phyloP scores from a whole-genome alignment of 2,113 vertebrate species.

The Mustelus asterias region DNA sequence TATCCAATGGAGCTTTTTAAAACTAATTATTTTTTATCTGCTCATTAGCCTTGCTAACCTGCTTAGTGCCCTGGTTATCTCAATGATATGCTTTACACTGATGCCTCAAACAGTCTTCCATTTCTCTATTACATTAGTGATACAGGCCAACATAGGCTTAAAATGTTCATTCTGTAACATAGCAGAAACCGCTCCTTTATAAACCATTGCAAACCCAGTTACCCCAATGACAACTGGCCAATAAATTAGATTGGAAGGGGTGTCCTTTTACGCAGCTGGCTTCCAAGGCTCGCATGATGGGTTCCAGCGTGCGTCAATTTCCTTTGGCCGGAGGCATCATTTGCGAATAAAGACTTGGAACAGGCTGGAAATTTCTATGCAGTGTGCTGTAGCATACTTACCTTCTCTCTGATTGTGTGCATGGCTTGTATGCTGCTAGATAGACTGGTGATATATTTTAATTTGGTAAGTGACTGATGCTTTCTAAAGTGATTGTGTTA shows the following conservation, averaged over 20 bases:
- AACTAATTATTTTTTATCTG: background rate
- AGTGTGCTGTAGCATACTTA: background rate
- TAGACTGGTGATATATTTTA: background rate
- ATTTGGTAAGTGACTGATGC: background rate
- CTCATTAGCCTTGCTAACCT: background rate
- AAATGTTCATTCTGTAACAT: background rate
- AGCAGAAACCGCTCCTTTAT: background rate
- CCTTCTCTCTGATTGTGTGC: background rate
- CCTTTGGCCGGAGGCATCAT: background rate
- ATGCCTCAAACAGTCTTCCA: background rate
- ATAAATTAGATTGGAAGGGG: background rate
- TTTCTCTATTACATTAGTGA: background rate
- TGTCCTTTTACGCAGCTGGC: background rate
- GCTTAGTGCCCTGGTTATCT: background rate
- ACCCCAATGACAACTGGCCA: background rate
- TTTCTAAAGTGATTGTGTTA: background rate
- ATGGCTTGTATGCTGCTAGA: background rate
- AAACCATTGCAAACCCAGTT: background rate
- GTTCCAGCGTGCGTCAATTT: background rate
- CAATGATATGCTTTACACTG: background rate
- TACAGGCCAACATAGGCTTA: background rate
- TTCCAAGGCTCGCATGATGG: background rate
- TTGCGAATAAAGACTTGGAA: background rate
- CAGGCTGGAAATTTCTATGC: background rate
- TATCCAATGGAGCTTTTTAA: background rate